Conservation (phyloP, 2,888 invertebrate genomes). For the Mythimna impura region DNA sequence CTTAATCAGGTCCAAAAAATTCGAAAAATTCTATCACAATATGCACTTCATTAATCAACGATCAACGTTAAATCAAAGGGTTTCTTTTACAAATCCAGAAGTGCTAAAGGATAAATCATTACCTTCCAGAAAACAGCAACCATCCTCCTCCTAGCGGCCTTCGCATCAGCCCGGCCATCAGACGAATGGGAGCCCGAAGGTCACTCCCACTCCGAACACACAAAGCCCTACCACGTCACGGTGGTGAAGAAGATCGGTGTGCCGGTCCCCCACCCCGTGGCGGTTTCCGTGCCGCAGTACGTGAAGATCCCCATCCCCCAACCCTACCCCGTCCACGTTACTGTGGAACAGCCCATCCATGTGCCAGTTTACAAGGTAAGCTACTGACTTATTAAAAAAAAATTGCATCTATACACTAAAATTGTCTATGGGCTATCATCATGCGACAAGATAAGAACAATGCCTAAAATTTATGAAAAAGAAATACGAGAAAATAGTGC, state of each 20-base stretch:
- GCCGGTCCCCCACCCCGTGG: slow-evolving; percentile 93
- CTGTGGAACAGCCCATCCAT: slow-evolving; percentile 93
- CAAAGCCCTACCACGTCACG: slow-evolving; percentile 93
- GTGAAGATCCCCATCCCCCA: slow-evolving; percentile 94
- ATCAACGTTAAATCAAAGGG: too few species aligned
- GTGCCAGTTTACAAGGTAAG: slow-evolving; percentile 93
- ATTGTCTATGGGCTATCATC: too few species aligned
- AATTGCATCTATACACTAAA: too few species aligned
- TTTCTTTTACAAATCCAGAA: not conserved
- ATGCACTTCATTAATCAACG: too few species aligned
- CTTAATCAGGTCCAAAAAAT: too few species aligned
- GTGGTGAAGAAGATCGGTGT: slow-evolving; percentile 93
- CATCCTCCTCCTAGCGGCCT: slow-evolving; percentile 78
- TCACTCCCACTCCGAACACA: slow-evolving; percentile 92
- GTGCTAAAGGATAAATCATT: slow-evolving; percentile 1
- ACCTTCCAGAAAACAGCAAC: slow-evolving; percentile 84
- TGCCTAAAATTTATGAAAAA: too few species aligned
- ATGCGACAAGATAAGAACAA: too few species aligned
- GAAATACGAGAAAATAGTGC: too few species aligned
- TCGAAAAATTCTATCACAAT: too few species aligned
- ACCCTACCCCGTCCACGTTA: slow-evolving; percentile 93
- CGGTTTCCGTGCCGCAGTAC: slow-evolving; percentile 93
- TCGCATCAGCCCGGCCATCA: slow-evolving; percentile 79
- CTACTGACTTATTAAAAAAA: too few species aligned
- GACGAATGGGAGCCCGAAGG: slow-evolving; percentile 89